These are phyloP conservation scores for Lysandra coridon DNA, from an alignment of 2,888 invertebrate species.

Conservation along the genomic window DNA sequence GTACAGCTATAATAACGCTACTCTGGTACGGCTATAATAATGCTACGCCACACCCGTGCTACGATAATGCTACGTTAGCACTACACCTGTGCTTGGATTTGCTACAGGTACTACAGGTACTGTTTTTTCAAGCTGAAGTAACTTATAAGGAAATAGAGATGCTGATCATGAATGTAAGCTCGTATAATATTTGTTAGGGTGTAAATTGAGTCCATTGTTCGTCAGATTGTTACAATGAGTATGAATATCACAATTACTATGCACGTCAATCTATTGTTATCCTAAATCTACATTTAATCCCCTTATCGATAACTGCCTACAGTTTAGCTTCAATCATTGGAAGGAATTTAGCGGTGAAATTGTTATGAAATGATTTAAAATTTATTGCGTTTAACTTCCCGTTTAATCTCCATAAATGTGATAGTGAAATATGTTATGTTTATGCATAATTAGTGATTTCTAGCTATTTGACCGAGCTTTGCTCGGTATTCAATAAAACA, in stretches of 20 bases:
- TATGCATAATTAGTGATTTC: background rate
- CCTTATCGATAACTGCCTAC: constrained; percentile 24
- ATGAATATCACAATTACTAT: constrained; percentile 29
- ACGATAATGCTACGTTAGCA: background rate
- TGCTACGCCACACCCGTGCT: too few relatives aligned
- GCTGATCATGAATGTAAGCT: background rate
- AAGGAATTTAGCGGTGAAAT: constrained; percentile 6
- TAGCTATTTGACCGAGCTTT: too few relatives aligned
- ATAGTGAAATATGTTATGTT: background rate
- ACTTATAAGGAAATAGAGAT: background rate
- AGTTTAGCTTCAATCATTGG: constrained; percentile 25
- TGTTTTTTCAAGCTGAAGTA: too few relatives aligned
- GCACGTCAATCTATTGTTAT: constrained; percentile 28
- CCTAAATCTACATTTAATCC: constrained; percentile 29
- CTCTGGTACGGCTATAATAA: too few relatives aligned
- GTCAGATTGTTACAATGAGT: constrained; percentile 20
- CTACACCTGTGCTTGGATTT: background rate
- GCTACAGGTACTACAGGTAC: too few relatives aligned
- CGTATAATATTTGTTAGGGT: constrained; percentile 2
- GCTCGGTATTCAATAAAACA: too few relatives aligned
- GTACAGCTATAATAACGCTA: too few relatives aligned
- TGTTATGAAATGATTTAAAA: constrained; percentile 19
- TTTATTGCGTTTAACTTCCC: background rate
- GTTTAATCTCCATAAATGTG: background rate
- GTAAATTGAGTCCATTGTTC: constrained; percentile 23